A percentile compares a stretch with the other conserved stretches of the same genome.
These are phyloP conservation scores for Limenitis camilla DNA, from an alignment of 2,888 invertebrate species.

Conservation along the genomic window DNA sequence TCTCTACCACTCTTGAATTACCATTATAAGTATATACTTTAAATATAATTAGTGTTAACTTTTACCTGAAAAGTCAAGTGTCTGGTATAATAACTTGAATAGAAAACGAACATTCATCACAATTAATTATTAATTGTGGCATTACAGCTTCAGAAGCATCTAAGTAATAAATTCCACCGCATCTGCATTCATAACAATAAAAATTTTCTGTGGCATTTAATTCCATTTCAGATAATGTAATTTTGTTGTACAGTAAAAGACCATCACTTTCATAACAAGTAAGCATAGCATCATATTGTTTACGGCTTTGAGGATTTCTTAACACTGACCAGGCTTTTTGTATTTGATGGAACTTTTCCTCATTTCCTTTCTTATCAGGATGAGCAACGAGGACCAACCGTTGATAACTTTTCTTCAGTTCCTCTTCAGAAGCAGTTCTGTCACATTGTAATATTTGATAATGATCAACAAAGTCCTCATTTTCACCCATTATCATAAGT, in stretches of 20 bases:
- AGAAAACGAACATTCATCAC: slow-evolving; percentile 84
- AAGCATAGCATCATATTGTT: slow-evolving; percentile 78
- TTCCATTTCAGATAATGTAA: slow-evolving; percentile 67
- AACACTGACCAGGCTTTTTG: slow-evolving; percentile 83
- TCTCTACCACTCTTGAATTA: too few relatives aligned
- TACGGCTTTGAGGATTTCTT: slow-evolving; percentile 74
- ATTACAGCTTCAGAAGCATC: slow-evolving; percentile 31
- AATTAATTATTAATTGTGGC: slow-evolving; percentile 72
- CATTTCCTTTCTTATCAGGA: slow-evolving; percentile 72
- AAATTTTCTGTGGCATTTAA: slow-evolving; percentile 42
- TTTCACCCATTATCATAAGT: slow-evolving; percentile 6
- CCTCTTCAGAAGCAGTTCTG: slow-evolving; percentile 68
- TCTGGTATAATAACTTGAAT: slow-evolving; percentile 65
- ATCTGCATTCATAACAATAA: slow-evolving; percentile 78
- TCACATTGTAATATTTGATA: slow-evolving; percentile 74
- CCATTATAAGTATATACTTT: neutral
- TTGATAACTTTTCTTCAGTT: slow-evolving; percentile 77
- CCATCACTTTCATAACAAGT: slow-evolving; percentile 74
- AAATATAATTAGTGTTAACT: neutral
- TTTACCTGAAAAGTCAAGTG: neutral
- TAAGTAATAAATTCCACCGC: slow-evolving; percentile 77
- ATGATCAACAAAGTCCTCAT: slow-evolving; percentile 43
- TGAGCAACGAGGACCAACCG: slow-evolving; percentile 72
- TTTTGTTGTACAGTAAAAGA: slow-evolving; percentile 75
- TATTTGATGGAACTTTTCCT: slow-evolving; percentile 56